These are phyloP conservation scores for Myotis findleyi DNA, from an alignment of 2,797 vertebrate species.

Conservation along the genomic window DNA sequence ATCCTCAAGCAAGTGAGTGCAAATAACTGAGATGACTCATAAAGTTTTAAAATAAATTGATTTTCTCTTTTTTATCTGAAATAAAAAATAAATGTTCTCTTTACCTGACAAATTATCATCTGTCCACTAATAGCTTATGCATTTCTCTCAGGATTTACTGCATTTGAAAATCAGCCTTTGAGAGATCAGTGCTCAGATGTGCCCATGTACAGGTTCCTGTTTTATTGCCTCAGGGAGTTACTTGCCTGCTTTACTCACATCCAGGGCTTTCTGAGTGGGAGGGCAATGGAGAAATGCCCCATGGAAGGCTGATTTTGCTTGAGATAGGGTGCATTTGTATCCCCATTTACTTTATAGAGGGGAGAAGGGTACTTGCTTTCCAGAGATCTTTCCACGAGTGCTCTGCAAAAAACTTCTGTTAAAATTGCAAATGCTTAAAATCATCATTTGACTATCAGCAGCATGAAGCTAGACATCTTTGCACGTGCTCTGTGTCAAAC, in stretches of 20 bases:
- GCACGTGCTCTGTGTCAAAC: not conserved
- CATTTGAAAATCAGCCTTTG: not conserved
- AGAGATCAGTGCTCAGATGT: not conserved
- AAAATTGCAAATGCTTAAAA: not conserved
- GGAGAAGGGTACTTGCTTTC: not conserved
- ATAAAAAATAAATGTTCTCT: constrained; percentile 34
- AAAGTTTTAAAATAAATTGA: constrained; percentile 2
- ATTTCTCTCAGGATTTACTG: not conserved
- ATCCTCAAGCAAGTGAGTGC: not conserved
- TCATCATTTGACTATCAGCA: not conserved
- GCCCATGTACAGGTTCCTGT: not conserved
- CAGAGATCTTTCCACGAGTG: not conserved
- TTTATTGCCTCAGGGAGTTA: not conserved
- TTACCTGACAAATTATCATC: not conserved
- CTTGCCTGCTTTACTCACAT: not conserved
- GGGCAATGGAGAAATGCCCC: no score
- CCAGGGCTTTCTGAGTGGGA: not conserved
- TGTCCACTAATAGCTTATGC: not conserved
- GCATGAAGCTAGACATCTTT: not conserved
- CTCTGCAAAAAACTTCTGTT: not conserved
- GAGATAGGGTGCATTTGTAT: not conserved
- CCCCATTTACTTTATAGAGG: not conserved
- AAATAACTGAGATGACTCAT: constrained; percentile 26
- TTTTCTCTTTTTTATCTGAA: constrained; percentile 52
- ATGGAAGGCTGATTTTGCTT: not conserved